Evolutionary conservation across 2,797 vertebrate genomes (phyloP).

Genomic region (Sebastes wilsoni): DNA sequence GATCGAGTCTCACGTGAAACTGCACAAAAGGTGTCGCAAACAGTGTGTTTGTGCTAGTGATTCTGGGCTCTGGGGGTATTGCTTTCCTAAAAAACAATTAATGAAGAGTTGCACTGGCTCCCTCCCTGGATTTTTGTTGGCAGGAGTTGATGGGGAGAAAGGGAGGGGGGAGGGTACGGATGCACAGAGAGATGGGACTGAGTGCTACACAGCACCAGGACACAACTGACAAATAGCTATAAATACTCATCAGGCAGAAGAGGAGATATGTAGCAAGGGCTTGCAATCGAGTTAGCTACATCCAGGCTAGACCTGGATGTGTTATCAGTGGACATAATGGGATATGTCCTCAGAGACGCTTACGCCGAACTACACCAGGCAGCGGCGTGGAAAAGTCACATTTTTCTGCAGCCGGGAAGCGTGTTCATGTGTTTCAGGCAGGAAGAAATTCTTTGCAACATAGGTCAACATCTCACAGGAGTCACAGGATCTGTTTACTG

Average conservation of each 20-base stretch:
- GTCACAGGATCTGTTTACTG: too few species aligned
- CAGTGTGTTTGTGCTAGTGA: neutral
- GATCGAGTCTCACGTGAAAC: neutral
- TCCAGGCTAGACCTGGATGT: neutral
- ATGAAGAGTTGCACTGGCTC: conserved; percentile 30
- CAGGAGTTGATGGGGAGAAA: conserved; percentile 1
- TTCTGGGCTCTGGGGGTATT: conserved; percentile 5
- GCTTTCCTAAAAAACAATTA: conserved; percentile 23
- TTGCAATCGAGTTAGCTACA: neutral
- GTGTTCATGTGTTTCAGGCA: too few species aligned
- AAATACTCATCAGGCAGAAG: neutral
- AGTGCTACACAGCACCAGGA: neutral
- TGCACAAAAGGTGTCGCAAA: neutral
- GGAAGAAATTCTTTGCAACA: too few species aligned
- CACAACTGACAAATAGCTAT: neutral
- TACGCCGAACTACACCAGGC: neutral
- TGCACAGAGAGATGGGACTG: neutral
- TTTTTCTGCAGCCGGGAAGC: too few species aligned
- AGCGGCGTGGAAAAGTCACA: too few species aligned
- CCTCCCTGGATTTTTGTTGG: conserved; percentile 18
- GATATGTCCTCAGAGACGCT: neutral
- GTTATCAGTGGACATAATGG: neutral
- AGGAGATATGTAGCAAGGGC: neutral
- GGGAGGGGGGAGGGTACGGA: neutral
- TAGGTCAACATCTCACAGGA: too few species aligned